Percentiles rank a stretch among this genome's conserved stretches.
phyloP scores from a whole-genome alignment of 1,140 invertebrate species.

The Odontomachus brunneus region DNA sequence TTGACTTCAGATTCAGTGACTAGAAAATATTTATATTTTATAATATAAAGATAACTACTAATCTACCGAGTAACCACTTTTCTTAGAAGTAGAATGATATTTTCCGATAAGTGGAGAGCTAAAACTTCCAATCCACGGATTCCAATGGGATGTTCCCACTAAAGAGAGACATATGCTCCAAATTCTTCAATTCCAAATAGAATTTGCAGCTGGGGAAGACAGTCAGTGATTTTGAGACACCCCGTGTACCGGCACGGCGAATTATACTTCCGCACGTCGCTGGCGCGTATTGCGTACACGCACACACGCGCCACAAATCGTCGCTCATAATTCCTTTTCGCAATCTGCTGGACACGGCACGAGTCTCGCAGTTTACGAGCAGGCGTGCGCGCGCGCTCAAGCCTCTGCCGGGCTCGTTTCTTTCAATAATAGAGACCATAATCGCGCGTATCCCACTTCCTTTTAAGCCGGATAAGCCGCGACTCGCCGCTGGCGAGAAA shows the following conservation, averaged over 20 bases:
- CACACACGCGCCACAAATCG: conserved; percentile 20
- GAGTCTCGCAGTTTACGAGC: conserved; percentile 26
- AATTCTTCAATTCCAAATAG: too few relatives aligned
- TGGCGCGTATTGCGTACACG: conserved; percentile 2
- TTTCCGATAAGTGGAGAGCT: too few relatives aligned
- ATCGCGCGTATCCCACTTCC: conserved; percentile 69
- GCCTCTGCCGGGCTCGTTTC: conserved; percentile 27
- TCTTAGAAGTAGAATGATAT: too few relatives aligned
- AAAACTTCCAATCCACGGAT: too few relatives aligned
- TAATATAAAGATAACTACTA: too few relatives aligned
- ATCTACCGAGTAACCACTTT: too few relatives aligned
- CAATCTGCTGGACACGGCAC: conserved; percentile 35
- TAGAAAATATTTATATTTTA: too few relatives aligned
- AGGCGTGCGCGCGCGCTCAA: background rate
- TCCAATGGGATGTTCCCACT: too few relatives aligned
- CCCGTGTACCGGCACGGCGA: background rate
- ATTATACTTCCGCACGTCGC: background rate
- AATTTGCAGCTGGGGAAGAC: too few relatives aligned
- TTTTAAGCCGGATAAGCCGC: conserved; percentile 69
- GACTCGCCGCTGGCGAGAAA: conserved; percentile 63
- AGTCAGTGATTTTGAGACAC: background rate
- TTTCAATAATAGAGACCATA: conserved; percentile 65
- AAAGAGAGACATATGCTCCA: too few relatives aligned
- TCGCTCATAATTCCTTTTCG: conserved; percentile 12
- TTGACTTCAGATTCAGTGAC: too few relatives aligned